Conservation (phyloP, 2,797 vertebrate species). For the Silurus lanzhouensis region DNA sequence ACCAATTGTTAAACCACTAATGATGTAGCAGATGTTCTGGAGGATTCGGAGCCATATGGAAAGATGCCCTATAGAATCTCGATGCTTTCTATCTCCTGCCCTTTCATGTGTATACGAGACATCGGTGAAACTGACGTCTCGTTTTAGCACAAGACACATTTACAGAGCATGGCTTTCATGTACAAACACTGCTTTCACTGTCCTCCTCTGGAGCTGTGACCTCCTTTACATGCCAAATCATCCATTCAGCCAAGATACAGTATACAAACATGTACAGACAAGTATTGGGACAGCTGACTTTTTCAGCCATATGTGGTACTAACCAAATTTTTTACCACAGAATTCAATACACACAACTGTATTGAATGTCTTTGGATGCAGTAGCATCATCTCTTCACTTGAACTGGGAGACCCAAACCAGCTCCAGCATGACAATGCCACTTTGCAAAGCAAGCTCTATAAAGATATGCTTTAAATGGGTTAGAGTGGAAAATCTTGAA, state of each 20-base stretch:
- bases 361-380: no score
- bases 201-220: background rate
- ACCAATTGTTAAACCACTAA: background rate
- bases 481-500: no score
- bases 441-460: no score
- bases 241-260: background rate
- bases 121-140: background rate
- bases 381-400: no score
- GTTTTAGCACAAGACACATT: background rate
- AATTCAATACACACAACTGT: no score
- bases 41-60: background rate
- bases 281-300: no score
- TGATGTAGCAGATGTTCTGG: background rate
- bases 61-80: background rate
- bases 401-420: no score
- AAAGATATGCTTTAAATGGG: no score
- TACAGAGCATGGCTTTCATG: background rate
- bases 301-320: no score
- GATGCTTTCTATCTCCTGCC: background rate
- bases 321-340: no score
- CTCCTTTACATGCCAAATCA: background rate
- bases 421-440: no score
- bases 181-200: background rate
- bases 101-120: background rate
- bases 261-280: no score